These are phyloP conservation scores for Malthinus flaveolus DNA, from an alignment of 2,888 invertebrate species.

Conservation along the genomic window DNA sequence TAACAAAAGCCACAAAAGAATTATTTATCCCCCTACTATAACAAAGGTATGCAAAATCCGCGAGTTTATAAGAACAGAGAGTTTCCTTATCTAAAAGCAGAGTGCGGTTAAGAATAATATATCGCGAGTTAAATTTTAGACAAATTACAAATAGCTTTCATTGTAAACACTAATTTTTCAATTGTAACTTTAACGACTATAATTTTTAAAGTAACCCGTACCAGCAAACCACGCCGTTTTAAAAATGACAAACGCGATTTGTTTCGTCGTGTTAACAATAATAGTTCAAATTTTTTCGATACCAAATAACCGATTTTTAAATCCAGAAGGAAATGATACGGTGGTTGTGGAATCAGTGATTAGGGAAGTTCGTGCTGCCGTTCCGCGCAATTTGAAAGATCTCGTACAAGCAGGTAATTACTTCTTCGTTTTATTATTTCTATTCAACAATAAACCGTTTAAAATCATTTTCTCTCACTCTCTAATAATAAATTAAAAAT, in stretches of 20 bases:
- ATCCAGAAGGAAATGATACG: slow-evolving; percentile 56
- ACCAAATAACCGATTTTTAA: slow-evolving; percentile 38
- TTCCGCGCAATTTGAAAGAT: slow-evolving; percentile 47
- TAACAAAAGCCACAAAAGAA: slow-evolving; percentile 32
- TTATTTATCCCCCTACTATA: slow-evolving; percentile 24
- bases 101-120: slow-evolving; percentile 28
- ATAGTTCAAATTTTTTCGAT: slow-evolving; percentile 6
- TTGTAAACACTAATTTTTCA: neutral
- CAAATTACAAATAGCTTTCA: neutral
- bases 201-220: too few species aligned
- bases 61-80: slow-evolving; percentile 34
- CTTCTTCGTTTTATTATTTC: too few species aligned
- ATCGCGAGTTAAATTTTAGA: neutral
- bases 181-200: too few species aligned
- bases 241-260: neutral
- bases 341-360: slow-evolving; percentile 62
- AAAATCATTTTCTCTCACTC: too few species aligned
- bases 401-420: slow-evolving; percentile 45
- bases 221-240: neutral
- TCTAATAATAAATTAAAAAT: too few species aligned
- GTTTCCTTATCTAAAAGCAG: slow-evolving; percentile 28
- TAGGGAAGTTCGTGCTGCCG: slow-evolving; percentile 60
- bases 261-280: slow-evolving; percentile 9
- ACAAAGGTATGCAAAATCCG: slow-evolving; percentile 28
- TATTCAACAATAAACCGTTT: too few species aligned